These are phyloP conservation scores for Oryzaephilus surinamensis DNA, from an alignment of 1,140 invertebrate genomes.

Conservation along the genomic window DNA sequence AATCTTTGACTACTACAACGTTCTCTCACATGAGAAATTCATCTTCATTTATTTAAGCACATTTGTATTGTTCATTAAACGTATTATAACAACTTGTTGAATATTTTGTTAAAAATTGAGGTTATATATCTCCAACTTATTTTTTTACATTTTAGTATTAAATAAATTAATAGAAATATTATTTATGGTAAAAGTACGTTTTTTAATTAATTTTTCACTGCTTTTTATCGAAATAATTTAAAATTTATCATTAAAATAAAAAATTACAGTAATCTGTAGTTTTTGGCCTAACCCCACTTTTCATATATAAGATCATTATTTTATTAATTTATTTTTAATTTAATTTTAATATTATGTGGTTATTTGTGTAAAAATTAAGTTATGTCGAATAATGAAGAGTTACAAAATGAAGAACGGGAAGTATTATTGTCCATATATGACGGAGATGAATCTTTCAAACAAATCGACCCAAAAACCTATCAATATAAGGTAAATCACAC, in stretches of 20 bases:
- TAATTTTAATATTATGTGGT: neutral
- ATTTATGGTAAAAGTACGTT: too few relatives aligned
- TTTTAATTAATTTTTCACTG: too few relatives aligned
- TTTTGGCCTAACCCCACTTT: neutral
- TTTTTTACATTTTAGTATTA: slow-evolving; percentile 6
- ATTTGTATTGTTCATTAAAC: neutral
- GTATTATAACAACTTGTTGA: slow-evolving; percentile 1
- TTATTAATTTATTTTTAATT: neutral
- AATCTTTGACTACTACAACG: slow-evolving; percentile 1
- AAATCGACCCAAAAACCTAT: slow-evolving; percentile 64
- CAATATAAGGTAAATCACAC: slow-evolving; percentile 79
- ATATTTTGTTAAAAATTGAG: slow-evolving; percentile 2
- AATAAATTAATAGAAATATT: too few relatives aligned
- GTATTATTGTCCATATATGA: slow-evolving; percentile 90
- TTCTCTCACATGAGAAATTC: neutral
- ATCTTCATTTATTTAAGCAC: too few relatives aligned
- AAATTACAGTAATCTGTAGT: neutral
- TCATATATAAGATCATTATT: neutral
- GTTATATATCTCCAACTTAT: slow-evolving; percentile 2
- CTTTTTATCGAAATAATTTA: too few relatives aligned
- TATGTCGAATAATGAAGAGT: slow-evolving; percentile 45
- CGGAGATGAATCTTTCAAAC: slow-evolving; percentile 78
- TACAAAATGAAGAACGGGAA: slow-evolving; percentile 81
- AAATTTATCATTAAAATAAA: neutral
- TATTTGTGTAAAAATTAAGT: neutral